These are phyloP conservation scores for Rhyacophila brunnea DNA, from an alignment of 1,140 invertebrate genomes.

Conservation along the genomic window DNA sequence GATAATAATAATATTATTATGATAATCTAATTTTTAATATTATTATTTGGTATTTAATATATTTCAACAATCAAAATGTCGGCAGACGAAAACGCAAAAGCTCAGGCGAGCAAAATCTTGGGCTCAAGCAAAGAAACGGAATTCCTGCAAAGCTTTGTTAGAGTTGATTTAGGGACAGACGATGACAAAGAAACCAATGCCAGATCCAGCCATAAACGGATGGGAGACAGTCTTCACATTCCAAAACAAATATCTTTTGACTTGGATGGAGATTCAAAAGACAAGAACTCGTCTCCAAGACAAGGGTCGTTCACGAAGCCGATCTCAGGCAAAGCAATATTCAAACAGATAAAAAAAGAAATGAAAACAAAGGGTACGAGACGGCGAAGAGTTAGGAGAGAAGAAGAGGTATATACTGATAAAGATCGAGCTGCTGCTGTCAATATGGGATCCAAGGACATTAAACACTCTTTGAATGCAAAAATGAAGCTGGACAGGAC, in stretches of 20 bases:
- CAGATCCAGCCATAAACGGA: slow-evolving; percentile 29
- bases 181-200: slow-evolving; percentile 34
- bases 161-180: slow-evolving; percentile 57
- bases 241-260: slow-evolving; percentile 46
- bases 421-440: slow-evolving; percentile 88
- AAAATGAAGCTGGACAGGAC: slow-evolving; percentile 78
- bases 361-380: slow-evolving; percentile 50
- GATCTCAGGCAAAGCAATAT: slow-evolving; percentile 39
- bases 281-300: slow-evolving; percentile 35
- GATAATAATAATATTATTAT: no score
- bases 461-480: slow-evolving; percentile 78
- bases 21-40: no score
- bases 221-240: slow-evolving; percentile 41
- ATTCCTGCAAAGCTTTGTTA: slow-evolving; percentile 71
- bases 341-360: slow-evolving; percentile 44
- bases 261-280: slow-evolving; percentile 40
- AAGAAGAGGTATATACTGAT: slow-evolving; percentile 83
- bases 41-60: no score
- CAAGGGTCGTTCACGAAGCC: slow-evolving; percentile 33
- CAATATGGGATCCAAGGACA: slow-evolving; percentile 78
- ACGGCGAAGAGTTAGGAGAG: slow-evolving; percentile 55
- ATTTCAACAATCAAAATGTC: slow-evolving; percentile 21
- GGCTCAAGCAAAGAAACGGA: slow-evolving; percentile 68
- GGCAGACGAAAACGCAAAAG: slow-evolving; percentile 42
- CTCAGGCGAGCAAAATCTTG: slow-evolving; percentile 54